Evolutionary conservation across 1,140 invertebrate genomes (phyloP).

Genomic region (Hormaphis cornu): DNA sequence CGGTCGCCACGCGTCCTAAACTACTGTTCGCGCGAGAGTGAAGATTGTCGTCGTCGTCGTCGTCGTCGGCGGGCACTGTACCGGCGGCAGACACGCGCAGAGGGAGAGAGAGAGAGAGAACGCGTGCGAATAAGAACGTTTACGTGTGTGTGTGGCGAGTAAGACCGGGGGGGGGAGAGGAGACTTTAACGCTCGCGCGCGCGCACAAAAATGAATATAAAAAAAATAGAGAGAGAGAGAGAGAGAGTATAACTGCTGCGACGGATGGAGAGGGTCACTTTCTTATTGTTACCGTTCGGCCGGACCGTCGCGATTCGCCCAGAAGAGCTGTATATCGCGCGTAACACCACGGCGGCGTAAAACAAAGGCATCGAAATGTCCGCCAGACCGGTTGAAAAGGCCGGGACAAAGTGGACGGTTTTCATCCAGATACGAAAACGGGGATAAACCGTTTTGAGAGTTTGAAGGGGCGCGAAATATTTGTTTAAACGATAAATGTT

Average conservation of each 20-base stretch:
- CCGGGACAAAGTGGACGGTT: too few relatives aligned
- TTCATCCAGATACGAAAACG: too few relatives aligned
- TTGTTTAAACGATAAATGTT: too few relatives aligned
- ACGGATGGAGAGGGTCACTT: constrained; percentile 27
- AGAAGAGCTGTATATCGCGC: neutral
- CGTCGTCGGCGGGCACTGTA: neutral
- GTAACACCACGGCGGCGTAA: neutral
- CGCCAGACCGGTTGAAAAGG: neutral
- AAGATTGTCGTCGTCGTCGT: constrained; percentile 5
- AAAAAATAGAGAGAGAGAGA: too few relatives aligned
- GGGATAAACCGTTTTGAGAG: too few relatives aligned
- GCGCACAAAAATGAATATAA: too few relatives aligned
- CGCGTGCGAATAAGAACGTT: neutral
- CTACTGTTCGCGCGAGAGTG: constrained; percentile 27
- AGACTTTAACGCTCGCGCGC: neutral
- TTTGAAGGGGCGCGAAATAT: too few relatives aligned
- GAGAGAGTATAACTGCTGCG: too few relatives aligned
- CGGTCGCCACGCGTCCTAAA: constrained; percentile 11
- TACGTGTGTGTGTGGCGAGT: too few relatives aligned
- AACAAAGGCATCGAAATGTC: neutral
- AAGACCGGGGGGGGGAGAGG: neutral
- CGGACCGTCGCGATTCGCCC: neutral
- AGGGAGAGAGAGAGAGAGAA: neutral
- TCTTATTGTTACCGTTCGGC: constrained; percentile 20
- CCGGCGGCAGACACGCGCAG: neutral